These are phyloP conservation scores for Panurus biarmicus DNA, from an alignment of 2,113 vertebrate species.

Conservation along the genomic window DNA sequence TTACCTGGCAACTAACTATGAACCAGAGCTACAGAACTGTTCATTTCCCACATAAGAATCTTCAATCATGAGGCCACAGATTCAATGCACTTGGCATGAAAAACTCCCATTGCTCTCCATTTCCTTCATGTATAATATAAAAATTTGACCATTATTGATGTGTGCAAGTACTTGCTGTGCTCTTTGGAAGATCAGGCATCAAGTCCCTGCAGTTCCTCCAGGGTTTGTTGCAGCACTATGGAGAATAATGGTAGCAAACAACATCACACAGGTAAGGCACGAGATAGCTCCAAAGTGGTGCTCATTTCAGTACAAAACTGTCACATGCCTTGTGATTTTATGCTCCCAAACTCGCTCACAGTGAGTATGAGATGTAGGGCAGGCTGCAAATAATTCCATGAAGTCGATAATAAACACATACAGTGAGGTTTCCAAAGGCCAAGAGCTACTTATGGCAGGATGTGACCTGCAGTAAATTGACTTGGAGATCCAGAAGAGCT, in stretches of 20 bases:
- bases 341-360: not conserved
- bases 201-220: not conserved
- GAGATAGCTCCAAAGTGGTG: not conserved
- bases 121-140: not conserved
- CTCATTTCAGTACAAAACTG: not conserved
- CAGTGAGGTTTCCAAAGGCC: not conserved
- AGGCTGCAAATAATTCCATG: not conserved
- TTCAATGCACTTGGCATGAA: not conserved
- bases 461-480: not conserved
- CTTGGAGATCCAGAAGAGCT: not conserved
- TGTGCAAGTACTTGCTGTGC: not conserved
- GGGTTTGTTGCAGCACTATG: not conserved
- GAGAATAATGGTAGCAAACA: not conserved
- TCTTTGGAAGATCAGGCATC: not conserved
- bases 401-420: not conserved
- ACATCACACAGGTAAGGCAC: not conserved
- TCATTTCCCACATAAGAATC: not conserved
- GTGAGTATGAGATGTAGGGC: not conserved
- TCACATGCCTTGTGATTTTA: not conserved
- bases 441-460: not conserved
- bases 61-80: not conserved
- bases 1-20: not conserved
- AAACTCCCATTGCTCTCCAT: not conserved
- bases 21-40: not conserved
- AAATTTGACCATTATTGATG: not conserved